phyloP scores from a whole-genome alignment of 2,888 invertebrate genomes.

The Amiota minor region DNA sequence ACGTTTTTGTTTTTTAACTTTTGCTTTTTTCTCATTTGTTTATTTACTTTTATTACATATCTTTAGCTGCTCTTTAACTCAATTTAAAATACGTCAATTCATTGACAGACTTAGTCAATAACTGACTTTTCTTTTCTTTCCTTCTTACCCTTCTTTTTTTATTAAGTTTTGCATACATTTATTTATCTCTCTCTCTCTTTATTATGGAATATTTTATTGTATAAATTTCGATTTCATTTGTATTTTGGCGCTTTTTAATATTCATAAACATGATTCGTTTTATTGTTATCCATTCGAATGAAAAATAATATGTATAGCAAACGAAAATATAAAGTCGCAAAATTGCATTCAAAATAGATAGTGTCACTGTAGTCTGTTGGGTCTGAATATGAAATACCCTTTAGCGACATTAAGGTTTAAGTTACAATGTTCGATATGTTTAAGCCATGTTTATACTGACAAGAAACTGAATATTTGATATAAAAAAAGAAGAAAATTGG shows the following conservation, averaged over 20 bases:
- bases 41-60: slow-evolving; percentile 14
- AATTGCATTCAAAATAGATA: too few relatives aligned
- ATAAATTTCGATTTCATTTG: background rate
- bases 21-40: slow-evolving; percentile 28
- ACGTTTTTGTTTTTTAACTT: slow-evolving; percentile 40
- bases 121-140: background rate
- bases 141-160: background rate
- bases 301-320: too few relatives aligned
- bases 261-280: slow-evolving; percentile 6
- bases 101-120: background rate
- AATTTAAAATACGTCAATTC: slow-evolving; percentile 41
- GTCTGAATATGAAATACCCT: too few relatives aligned
- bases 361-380: too few relatives aligned
- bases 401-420: too few relatives aligned
- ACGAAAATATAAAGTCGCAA: too few relatives aligned
- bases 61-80: slow-evolving; percentile 37
- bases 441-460: too few relatives aligned
- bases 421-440: too few relatives aligned
- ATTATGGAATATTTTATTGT: background rate
- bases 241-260: background rate
- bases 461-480: too few relatives aligned
- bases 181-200: background rate
- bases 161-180: too few relatives aligned
- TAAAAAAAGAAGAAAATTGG: too few relatives aligned
- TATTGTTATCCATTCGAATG: too few relatives aligned